Conservation (phyloP, 2,113 vertebrate species). For the Brachypteracias leptosomus region DNA sequence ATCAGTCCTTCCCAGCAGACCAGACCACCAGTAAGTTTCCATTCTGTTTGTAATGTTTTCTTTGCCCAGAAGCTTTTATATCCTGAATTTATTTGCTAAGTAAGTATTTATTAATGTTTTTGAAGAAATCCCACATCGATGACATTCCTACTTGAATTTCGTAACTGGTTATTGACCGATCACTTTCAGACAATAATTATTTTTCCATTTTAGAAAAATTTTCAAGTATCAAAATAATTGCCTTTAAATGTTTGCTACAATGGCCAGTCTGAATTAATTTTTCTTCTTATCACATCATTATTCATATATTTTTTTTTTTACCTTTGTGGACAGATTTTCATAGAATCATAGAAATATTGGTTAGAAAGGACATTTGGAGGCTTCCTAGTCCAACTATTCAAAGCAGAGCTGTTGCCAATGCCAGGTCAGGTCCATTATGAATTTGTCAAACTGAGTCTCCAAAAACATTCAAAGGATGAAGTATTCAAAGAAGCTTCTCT, state of each 20-base stretch:
- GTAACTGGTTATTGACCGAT: neutral
- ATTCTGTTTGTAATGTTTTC: neutral
- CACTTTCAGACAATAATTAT: neutral
- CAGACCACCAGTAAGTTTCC: conserved; percentile 56
- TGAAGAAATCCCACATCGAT: neutral
- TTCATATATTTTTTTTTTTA: neutral
- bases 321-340: neutral
- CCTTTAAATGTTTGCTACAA: neutral
- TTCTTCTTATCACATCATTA: neutral
- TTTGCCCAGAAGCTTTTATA: neutral
- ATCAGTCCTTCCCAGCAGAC: conserved; percentile 20
- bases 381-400: neutral
- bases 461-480: neutral
- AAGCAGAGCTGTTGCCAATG: neutral
- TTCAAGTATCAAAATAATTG: neutral
- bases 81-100: neutral
- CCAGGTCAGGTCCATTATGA: neutral
- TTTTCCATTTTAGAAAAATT: neutral
- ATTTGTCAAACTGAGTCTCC: neutral
- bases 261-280: neutral
- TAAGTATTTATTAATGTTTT: neutral
- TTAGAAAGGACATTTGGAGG: neutral
- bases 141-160: neutral
- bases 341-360: neutral
- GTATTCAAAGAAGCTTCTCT: neutral